Conservation (phyloP, 2,797 vertebrate species). For the Thamnophis elegans region DNA sequence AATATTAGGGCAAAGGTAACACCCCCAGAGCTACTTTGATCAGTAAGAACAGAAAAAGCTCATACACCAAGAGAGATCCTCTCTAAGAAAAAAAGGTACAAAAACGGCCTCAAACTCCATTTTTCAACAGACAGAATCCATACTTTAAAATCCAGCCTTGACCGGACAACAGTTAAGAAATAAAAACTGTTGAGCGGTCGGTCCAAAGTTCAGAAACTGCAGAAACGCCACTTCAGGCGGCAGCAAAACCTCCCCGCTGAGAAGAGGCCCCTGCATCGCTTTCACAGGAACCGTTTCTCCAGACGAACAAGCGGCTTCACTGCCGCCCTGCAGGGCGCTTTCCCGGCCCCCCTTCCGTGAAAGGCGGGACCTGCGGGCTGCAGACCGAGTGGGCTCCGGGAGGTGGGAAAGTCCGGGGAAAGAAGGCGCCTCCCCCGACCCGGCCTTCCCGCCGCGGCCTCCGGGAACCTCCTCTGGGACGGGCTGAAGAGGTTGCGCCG, state of each 20-base stretch:
- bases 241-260: background rate
- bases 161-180: background rate
- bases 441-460: too few species aligned
- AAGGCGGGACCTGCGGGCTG: background rate
- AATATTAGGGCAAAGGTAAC: accelerated
- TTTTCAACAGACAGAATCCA: background rate
- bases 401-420: background rate
- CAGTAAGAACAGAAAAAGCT: background rate
- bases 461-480: background rate
- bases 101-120: background rate
- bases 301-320: background rate
- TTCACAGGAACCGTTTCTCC: too few species aligned
- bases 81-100: background rate
- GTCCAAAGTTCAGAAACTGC: background rate
- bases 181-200: background rate
- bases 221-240: background rate
- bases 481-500: background rate
- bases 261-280: background rate
- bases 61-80: background rate
- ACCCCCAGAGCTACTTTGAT: background rate
- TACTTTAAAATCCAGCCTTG: background rate
- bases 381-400: background rate
- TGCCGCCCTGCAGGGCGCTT: background rate
- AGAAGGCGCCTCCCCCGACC: too few species aligned
- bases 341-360: background rate